phyloP scores from a whole-genome alignment of 2,113 vertebrate species.

The Phrynocephalus versicolor region DNA sequence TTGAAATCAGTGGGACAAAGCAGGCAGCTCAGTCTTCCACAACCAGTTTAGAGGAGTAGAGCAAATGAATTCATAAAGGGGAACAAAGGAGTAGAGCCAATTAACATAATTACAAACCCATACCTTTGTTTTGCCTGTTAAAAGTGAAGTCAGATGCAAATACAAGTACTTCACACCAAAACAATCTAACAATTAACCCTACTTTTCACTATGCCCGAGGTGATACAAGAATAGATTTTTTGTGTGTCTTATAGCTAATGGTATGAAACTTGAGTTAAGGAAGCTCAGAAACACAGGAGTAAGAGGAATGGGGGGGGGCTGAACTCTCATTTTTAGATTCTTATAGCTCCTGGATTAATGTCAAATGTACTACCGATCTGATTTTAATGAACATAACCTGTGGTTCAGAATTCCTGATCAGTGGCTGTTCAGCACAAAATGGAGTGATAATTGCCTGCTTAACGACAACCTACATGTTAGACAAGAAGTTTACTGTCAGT shows the following conservation, averaged over 20 bases:
- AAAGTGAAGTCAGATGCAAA: background rate
- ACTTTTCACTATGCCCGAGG: slow-evolving; percentile 12
- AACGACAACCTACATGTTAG: background rate
- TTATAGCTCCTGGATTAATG: background rate
- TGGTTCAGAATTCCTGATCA: background rate
- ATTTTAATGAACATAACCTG: background rate
- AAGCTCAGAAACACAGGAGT: background rate
- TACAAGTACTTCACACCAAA: background rate
- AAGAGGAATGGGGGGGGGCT: too few species aligned
- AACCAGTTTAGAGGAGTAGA: background rate
- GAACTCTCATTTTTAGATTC: background rate
- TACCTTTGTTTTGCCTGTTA: slow-evolving; percentile 5
- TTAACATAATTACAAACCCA: background rate
- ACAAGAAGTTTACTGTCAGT: background rate
- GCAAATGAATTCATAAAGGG: background rate
- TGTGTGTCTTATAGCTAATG: background rate
- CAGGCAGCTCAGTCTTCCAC: background rate
- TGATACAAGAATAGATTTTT: slow-evolving; percentile 21
- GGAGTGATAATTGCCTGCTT: slow-evolving; percentile 7
- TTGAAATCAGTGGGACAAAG: too few species aligned
- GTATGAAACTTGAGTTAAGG: slow-evolving; percentile 4
- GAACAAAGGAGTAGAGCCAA: background rate
- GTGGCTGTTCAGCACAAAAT: background rate
- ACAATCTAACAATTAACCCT: slow-evolving; percentile 8
- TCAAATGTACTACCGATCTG: background rate